Evolutionary conservation across 2,888 invertebrate species (phyloP).

Genomic region (Acleris sparsana): DNA sequence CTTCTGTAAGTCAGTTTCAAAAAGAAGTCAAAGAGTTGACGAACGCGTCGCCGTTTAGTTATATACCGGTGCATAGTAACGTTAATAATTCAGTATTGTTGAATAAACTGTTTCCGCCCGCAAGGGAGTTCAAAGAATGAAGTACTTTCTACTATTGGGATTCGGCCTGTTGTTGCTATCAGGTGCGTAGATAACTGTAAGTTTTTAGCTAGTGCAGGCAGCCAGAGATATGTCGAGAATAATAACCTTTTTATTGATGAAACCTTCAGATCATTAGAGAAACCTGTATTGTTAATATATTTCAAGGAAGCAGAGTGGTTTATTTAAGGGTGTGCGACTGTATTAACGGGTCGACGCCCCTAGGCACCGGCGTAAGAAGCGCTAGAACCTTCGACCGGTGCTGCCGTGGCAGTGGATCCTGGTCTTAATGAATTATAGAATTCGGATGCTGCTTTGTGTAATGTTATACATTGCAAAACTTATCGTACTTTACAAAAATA

Average conservation of each 20-base stretch:
- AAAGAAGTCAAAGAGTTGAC: constrained; percentile 20
- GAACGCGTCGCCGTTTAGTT: constrained; percentile 15
- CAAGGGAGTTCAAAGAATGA: constrained; percentile 56
- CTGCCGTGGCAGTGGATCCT: constrained; percentile 39
- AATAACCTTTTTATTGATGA: not conserved
- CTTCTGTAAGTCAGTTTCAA: constrained; percentile 34
- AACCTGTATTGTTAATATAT: not conserved
- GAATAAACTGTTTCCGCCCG: constrained; percentile 27
- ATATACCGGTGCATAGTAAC: constrained; percentile 19
- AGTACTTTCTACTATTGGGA: constrained; percentile 65
- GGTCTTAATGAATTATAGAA: no score
- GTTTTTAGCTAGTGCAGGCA: constrained; percentile 33
- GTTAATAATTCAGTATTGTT: constrained; percentile 1
- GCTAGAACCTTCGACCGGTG: constrained; percentile 27
- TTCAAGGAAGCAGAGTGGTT: no score
- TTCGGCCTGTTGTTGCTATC: constrained; percentile 67
- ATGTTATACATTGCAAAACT: no score
- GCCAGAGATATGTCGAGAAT: not conserved
- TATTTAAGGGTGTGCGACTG: not conserved
- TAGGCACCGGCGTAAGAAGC: constrained; percentile 6
- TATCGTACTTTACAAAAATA: no score
- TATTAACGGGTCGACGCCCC: constrained; percentile 1
- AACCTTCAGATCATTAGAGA: not conserved
- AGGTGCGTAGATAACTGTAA: constrained; percentile 55
- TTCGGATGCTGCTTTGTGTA: no score